Evolutionary conservation across 2,888 invertebrate genomes (phyloP).

Genomic region (Lamellibrachia satsuma): DNA sequence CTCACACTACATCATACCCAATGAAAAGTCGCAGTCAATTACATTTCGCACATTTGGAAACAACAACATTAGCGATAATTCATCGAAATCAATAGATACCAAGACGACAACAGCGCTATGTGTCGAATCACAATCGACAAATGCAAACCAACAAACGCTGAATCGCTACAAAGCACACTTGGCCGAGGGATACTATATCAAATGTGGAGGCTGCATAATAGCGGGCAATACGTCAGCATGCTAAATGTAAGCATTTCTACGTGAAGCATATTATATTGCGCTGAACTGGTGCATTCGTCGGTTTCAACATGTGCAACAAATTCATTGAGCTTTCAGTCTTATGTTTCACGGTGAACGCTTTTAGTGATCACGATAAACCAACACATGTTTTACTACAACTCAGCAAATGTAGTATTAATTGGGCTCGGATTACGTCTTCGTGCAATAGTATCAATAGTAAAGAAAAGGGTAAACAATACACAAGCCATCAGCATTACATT

Average conservation of each 20-base stretch:
- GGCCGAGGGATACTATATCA: background rate
- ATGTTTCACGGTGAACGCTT: background rate
- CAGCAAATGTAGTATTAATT: background rate
- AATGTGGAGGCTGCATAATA: background rate
- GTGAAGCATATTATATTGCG: background rate
- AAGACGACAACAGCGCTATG: background rate
- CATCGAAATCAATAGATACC: background rate
- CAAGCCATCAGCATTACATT: background rate
- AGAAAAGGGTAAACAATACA: too few species aligned
- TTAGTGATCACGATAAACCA: background rate
- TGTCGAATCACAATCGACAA: background rate
- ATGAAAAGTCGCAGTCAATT: background rate
- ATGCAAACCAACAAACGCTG: background rate
- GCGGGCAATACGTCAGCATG: background rate
- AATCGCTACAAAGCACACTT: background rate
- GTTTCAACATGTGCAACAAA: background rate
- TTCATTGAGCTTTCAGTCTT: background rate
- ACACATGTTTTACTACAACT: background rate
- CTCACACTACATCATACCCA: background rate
- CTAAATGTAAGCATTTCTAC: too few species aligned
- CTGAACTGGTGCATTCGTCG: background rate
- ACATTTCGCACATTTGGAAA: background rate
- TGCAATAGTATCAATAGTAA: too few species aligned
- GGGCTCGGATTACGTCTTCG: background rate
- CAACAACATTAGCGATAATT: background rate